phyloP scores from a whole-genome alignment of 2,113 vertebrate species.

The Tupaia chinensis region DNA sequence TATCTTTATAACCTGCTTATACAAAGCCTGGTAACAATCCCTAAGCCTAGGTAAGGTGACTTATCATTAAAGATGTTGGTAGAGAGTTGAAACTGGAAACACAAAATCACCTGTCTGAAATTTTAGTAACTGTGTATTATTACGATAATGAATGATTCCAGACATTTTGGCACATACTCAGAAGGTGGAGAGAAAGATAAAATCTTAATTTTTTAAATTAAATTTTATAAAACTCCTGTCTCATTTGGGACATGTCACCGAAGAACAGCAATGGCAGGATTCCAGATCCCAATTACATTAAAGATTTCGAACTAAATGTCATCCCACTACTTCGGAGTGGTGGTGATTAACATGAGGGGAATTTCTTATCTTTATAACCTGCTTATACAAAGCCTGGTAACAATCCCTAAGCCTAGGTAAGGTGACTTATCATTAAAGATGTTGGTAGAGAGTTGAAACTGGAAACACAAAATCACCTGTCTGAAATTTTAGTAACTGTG shows the following conservation, averaged over 20 bases:
- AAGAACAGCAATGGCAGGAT: conserved; percentile 27
- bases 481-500: conserved; percentile 18
- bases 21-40: conserved; percentile 57
- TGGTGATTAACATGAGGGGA: conserved; percentile 48
- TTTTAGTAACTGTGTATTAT: conserved; percentile 18
- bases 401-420: neutral
- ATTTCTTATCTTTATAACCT: conserved; percentile 44
- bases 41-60: neutral
- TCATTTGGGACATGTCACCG: conserved; percentile 54
- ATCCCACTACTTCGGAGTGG: conserved; percentile 12
- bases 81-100: conserved; percentile 68
- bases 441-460: conserved; percentile 52
- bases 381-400: conserved; percentile 61
- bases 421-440: neutral
- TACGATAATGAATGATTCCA: conserved; percentile 31
- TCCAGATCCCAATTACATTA: neutral
- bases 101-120: conserved; percentile 51
- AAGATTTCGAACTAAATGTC: conserved; percentile 26
- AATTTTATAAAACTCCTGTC: conserved; percentile 18
- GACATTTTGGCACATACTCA: neutral
- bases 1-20: conserved; percentile 38
- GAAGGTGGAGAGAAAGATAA: neutral
- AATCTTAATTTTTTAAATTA: neutral
- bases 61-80: neutral
- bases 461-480: conserved; percentile 63